Percentiles rank a stretch among this genome's conserved stretches.
Evolutionary conservation across 2,888 invertebrate species (phyloP).

Genomic region (Epistrophe eligans): DNA sequence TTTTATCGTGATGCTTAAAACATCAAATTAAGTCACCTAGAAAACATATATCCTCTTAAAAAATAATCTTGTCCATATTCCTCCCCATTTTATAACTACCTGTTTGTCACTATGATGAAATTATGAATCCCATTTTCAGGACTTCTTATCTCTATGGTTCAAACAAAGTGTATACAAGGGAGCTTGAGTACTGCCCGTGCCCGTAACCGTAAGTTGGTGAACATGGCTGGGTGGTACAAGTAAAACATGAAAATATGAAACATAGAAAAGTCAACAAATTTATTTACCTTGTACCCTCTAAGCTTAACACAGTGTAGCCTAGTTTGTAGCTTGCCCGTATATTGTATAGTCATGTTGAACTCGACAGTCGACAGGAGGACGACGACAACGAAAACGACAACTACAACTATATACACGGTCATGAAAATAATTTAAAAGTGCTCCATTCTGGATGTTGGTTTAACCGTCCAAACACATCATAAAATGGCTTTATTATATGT

Average conservation of each 20-base stretch:
- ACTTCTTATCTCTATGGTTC: constrained; percentile 37
- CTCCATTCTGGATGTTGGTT: constrained; percentile 46
- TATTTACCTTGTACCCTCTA: constrained; percentile 48
- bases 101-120: constrained; percentile 59
- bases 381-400: not conserved
- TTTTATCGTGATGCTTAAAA: constrained; percentile 37
- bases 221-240: not conserved
- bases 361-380: constrained; percentile 11
- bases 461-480: constrained; percentile 69
- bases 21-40: constrained; percentile 62
- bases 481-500: constrained; percentile 70
- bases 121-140: constrained; percentile 50
- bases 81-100: constrained; percentile 27
- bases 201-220: not conserved
- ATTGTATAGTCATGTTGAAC: constrained; percentile 53
- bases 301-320: constrained; percentile 37
- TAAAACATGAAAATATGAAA: constrained; percentile 65
- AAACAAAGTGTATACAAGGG: constrained; percentile 45
- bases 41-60: constrained; percentile 47
- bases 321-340: constrained; percentile 26
- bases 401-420: constrained; percentile 31
- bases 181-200: not conserved
- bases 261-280: constrained; percentile 68
- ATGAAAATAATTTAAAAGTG: constrained; percentile 64
- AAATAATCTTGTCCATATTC: constrained; percentile 58